A percentile compares a stretch with the other conserved stretches of the same genome.
Evolutionary conservation across 2,888 invertebrate species (phyloP).

Genomic region (Eupithecia exiguata): DNA sequence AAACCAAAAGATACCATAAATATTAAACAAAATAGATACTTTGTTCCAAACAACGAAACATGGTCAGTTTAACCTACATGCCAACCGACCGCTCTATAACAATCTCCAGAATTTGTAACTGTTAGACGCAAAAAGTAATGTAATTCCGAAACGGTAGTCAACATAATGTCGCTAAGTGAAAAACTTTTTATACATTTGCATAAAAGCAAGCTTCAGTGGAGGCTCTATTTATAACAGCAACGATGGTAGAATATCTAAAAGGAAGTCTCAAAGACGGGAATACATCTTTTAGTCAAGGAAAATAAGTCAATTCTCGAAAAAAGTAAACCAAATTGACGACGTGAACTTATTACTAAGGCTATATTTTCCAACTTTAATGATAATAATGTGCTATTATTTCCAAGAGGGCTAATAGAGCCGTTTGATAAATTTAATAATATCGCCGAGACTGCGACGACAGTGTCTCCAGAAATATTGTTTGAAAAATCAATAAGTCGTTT

Average conservation of each 20-base stretch:
- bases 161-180: slow-evolving; percentile 40
- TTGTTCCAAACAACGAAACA: not conserved
- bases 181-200: slow-evolving; percentile 41
- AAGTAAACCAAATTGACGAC: slow-evolving; percentile 3
- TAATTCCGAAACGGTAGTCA: slow-evolving; percentile 35
- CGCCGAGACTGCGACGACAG: slow-evolving; percentile 47
- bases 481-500: slow-evolving; percentile 56
- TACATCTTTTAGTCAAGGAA: slow-evolving; percentile 5
- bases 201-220: slow-evolving; percentile 31
- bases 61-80: not conserved
- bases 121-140: slow-evolving; percentile 38
- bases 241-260: slow-evolving; percentile 30
- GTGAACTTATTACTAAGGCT: not conserved
- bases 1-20: not conserved
- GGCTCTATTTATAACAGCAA: slow-evolving; percentile 34
- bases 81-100: not conserved
- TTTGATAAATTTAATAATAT: slow-evolving; percentile 57
- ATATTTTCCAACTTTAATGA: not conserved
- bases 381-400: not conserved
- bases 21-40: not conserved
- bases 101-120: slow-evolving; percentile 29
- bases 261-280: slow-evolving; percentile 5
- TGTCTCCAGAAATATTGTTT: slow-evolving; percentile 53
- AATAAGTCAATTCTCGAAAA: not conserved
- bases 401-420: not conserved